phyloP scores from a whole-genome alignment of 2,797 vertebrate genomes.

The Dallia pectoralis region DNA sequence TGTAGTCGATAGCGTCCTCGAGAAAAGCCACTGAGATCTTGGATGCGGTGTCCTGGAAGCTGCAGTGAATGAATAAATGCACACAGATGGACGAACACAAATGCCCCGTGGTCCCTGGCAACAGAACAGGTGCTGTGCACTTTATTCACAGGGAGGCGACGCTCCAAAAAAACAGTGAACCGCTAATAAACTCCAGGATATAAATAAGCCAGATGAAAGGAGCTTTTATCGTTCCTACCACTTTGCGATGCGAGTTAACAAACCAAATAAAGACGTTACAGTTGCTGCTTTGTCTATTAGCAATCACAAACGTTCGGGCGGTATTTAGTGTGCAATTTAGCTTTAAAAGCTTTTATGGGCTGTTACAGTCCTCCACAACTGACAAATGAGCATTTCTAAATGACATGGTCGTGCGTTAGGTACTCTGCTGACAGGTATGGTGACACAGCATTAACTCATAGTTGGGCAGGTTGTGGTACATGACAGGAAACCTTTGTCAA shows the following conservation, averaged over 20 bases:
- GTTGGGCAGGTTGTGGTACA: not conserved
- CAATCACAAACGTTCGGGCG: constrained; percentile 29
- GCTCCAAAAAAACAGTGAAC: constrained; percentile 11
- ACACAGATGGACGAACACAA: constrained; percentile 34
- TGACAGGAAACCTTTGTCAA: constrained; percentile 6
- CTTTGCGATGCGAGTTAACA: not conserved
- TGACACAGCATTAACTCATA: constrained; percentile 5
- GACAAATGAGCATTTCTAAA: constrained; percentile 10
- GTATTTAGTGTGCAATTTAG: constrained; percentile 8
- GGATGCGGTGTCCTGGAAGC: constrained; percentile 7
- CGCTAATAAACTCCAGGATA: constrained; percentile 17
- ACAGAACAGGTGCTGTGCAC: constrained; percentile 35
- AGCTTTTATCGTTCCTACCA: not conserved
- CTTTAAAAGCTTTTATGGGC: constrained; percentile 1
- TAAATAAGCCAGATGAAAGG: constrained; percentile 20
- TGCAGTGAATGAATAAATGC: constrained; percentile 18
- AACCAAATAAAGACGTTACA: constrained; percentile 4
- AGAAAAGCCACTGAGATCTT: constrained; percentile 25
- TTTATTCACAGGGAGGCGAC: constrained; percentile 37
- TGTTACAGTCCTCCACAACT: constrained; percentile 8
- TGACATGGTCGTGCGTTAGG: not conserved
- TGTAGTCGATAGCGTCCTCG: not conserved
- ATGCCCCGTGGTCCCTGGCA: constrained; percentile 20
- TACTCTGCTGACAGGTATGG: not conserved
- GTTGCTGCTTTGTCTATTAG: constrained; percentile 3